Evolutionary conservation across 2,888 invertebrate species (phyloP).

Genomic region (Zaprionus bogoriensis): DNA sequence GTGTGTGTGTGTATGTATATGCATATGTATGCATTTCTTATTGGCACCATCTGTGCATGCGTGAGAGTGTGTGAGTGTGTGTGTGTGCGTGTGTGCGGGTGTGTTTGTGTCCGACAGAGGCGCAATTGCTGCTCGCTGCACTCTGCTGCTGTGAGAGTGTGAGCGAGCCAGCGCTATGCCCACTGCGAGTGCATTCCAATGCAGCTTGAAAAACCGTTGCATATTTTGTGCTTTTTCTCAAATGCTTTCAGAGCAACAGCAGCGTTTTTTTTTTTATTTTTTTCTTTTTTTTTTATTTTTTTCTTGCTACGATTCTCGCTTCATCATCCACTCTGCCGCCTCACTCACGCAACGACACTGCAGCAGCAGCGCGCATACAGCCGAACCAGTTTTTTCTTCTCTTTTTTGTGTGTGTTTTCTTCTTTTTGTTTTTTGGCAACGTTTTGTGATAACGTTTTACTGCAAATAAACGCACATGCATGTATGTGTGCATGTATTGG

Average conservation of each 20-base stretch:
- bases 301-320: slow-evolving; percentile 2
- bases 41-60: slow-evolving; percentile 58
- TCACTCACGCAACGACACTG: slow-evolving; percentile 17
- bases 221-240: slow-evolving; percentile 52
- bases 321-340: slow-evolving; percentile 14
- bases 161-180: slow-evolving; percentile 23
- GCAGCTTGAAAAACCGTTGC: slow-evolving; percentile 52
- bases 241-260: slow-evolving; percentile 23
- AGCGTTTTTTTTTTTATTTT: slow-evolving; percentile 4
- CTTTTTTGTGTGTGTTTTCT: not conserved
- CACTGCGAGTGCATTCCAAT: slow-evolving; percentile 52
- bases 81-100: slow-evolving; percentile 5
- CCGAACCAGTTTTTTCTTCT: slow-evolving; percentile 38
- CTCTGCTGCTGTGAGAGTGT: slow-evolving; percentile 5
- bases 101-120: slow-evolving; percentile 9
- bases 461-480: slow-evolving; percentile 21
- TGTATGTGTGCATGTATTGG: slow-evolving; percentile 1
- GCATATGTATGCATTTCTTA: slow-evolving; percentile 65
- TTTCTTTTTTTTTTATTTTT: too few relatives aligned
- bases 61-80: slow-evolving; percentile 8
- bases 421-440: slow-evolving; percentile 37
- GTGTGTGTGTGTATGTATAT: slow-evolving; percentile 37
- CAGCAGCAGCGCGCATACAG: slow-evolving; percentile 1
- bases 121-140: not conserved
- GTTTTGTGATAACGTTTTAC: slow-evolving; percentile 46